Evolutionary conservation across 1,140 invertebrate species (phyloP).

Genomic region (Zaprionus ornatus): DNA sequence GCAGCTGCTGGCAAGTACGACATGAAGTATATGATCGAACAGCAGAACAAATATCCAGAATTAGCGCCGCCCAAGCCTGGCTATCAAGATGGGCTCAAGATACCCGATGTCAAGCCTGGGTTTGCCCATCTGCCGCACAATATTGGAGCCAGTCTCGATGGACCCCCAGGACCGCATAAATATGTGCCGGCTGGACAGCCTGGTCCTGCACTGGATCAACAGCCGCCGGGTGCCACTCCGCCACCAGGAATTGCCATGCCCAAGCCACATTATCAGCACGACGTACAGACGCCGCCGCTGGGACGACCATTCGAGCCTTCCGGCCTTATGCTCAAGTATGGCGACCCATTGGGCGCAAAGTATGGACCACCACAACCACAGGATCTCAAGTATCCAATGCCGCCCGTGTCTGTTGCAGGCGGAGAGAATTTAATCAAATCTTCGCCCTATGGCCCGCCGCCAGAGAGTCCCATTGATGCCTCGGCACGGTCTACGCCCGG

Average conservation of each 20-base stretch:
- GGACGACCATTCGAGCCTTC: conserved; percentile 76
- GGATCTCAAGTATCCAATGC: conserved; percentile 82
- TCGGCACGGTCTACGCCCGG: conserved; percentile 80
- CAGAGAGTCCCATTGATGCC: conserved; percentile 80
- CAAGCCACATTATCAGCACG: conserved; percentile 80
- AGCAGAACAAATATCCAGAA: conserved; percentile 74
- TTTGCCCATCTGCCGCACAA: conserved; percentile 68
- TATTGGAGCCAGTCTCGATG: conserved; percentile 45
- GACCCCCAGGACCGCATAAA: conserved; percentile 47
- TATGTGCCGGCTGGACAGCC: conserved; percentile 52
- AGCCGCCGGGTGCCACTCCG: conserved; percentile 69
- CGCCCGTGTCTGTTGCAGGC: conserved; percentile 59
- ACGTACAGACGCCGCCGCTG: conserved; percentile 75
- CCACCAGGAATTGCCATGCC: conserved; percentile 79
- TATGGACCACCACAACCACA: conserved; percentile 72
- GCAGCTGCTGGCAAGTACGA: conserved; percentile 74
- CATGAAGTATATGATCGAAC: conserved; percentile 82
- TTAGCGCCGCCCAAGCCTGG: conserved; percentile 58
- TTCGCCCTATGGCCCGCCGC: conserved; percentile 73
- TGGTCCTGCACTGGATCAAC: conserved; percentile 49
- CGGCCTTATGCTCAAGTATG: conserved; percentile 82
- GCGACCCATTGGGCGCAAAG: conserved; percentile 74
- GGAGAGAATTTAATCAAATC: conserved; percentile 82
- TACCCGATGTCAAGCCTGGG: conserved; percentile 75
- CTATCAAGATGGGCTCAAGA: conserved; percentile 73